A percentile compares a stretch with the other conserved stretches of the same genome.
Conservation (phyloP, 2,113 vertebrate genomes). For the Sprattus sprattus region DNA sequence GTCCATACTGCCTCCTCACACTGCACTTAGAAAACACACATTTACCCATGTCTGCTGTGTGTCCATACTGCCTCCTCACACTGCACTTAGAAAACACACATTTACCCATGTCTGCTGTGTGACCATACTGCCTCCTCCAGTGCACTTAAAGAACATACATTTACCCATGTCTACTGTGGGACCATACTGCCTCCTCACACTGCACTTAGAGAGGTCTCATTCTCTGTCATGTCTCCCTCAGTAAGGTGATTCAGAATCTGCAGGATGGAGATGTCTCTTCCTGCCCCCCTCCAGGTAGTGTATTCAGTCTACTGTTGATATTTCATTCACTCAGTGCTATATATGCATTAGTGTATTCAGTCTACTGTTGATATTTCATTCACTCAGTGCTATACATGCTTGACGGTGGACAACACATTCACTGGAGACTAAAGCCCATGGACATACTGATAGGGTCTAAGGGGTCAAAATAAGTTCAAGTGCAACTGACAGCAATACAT, state of each 20-base stretch:
- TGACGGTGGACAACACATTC: no score
- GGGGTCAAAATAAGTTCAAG: neutral
- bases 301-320: neutral
- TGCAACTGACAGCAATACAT: neutral
- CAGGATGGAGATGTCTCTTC: slow-evolving; percentile 60
- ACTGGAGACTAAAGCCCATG: neutral
- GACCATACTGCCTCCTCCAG: neutral
- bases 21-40: neutral
- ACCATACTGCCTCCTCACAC: neutral
- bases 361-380: neutral
- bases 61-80: neutral
- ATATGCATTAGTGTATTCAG: slow-evolving; percentile 26
- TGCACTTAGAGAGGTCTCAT: neutral
- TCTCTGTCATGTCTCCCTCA: slow-evolving; percentile 38
- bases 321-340: neutral
- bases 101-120: neutral
- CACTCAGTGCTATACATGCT: neutral
- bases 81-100: neutral
- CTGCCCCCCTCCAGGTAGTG: slow-evolving; percentile 62
- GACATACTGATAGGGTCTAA: neutral
- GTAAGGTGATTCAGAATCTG: slow-evolving; percentile 73
- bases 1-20: neutral
- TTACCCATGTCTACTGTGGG: neutral
- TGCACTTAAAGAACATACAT: neutral
- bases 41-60: neutral